A percentile compares a stretch with the other conserved stretches of the same genome.
phyloP scores from a whole-genome alignment of 2,113 vertebrate genomes.

The Dromiciops gliroides region DNA sequence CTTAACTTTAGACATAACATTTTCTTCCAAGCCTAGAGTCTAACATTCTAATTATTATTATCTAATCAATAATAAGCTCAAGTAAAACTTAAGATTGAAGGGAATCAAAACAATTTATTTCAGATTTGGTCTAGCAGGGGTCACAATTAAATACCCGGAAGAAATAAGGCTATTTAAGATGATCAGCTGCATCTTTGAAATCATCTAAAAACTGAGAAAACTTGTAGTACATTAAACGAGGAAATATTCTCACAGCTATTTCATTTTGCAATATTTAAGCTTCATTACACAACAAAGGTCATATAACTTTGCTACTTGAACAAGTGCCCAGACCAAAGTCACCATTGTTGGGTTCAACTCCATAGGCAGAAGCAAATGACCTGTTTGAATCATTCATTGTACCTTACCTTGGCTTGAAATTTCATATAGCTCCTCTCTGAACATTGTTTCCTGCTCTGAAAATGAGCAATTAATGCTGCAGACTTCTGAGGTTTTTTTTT shows the following conservation, averaged over 20 bases:
- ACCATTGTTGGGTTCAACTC: slow-evolving; percentile 39
- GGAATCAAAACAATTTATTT: slow-evolving; percentile 21
- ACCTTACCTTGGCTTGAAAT: slow-evolving; percentile 78
- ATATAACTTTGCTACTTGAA: neutral
- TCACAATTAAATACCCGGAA: neutral
- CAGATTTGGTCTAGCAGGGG: slow-evolving; percentile 16
- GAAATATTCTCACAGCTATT: neutral
- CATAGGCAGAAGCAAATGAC: neutral
- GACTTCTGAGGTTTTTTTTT: slow-evolving; percentile 47
- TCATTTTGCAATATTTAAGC: slow-evolving; percentile 2
- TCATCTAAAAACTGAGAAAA: slow-evolving; percentile 36
- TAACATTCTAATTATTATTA: neutral
- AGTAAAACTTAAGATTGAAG: neutral
- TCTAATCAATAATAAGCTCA: neutral
- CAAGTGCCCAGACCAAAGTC: slow-evolving; percentile 23
- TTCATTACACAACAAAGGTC: slow-evolving; percentile 9
- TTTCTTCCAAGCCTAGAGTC: neutral
- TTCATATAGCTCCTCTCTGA: slow-evolving; percentile 67
- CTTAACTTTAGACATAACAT: slow-evolving; percentile 26
- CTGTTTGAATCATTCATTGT: neutral
- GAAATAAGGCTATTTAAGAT: neutral
- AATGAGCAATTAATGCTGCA: slow-evolving; percentile 39
- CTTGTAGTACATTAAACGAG: slow-evolving; percentile 17
- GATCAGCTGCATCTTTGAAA: slow-evolving; percentile 26
- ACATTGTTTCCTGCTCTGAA: slow-evolving; percentile 64